Conservation (phyloP, 2,113 vertebrate species). For the Neotragus pygmaeus region DNA sequence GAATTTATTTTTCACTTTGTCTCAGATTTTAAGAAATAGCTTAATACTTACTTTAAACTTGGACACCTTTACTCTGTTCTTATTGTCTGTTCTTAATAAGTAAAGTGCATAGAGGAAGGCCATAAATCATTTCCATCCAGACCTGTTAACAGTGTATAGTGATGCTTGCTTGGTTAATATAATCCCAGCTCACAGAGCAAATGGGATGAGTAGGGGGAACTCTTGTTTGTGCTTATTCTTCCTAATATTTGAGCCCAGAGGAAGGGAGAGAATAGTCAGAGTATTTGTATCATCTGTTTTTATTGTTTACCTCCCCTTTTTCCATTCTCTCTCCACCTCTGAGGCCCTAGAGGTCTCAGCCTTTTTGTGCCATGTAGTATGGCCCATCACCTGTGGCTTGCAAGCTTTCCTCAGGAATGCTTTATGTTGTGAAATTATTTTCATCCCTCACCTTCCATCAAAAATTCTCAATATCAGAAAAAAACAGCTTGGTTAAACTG, state of each 20-base stretch:
- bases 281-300: neutral
- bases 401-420: neutral
- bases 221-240: neutral
- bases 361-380: neutral
- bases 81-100: neutral
- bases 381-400: neutral
- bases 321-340: neutral
- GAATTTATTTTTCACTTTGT: neutral
- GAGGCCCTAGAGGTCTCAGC: neutral
- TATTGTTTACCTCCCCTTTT: neutral
- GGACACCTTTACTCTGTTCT: neutral
- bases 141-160: neutral
- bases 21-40: neutral
- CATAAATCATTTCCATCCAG: neutral
- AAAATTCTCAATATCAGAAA: neutral
- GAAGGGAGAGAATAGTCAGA: neutral
- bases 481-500: neutral
- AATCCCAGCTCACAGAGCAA: neutral
- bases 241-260: neutral
- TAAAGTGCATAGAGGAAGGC: neutral
- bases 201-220: neutral
- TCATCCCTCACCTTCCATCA: neutral
- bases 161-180: neutral
- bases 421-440: neutral
- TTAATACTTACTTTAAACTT: neutral